Conservation (phyloP, 92 coral and sea anemone species). For the Desmophyllum pertusum region DNA sequence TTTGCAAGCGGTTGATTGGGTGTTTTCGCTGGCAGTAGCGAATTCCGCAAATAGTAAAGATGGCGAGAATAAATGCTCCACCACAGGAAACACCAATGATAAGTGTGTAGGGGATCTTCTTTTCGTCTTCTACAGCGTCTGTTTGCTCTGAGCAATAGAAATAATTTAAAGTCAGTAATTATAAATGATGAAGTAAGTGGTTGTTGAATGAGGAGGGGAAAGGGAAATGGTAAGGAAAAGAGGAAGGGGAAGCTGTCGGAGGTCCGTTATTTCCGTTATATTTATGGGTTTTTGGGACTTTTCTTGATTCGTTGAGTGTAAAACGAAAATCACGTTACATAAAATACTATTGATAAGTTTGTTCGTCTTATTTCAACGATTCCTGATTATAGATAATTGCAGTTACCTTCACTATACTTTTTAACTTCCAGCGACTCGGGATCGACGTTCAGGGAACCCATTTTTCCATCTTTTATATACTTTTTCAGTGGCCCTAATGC, state of each 20-base stretch:
- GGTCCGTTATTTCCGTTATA: too few relatives aligned
- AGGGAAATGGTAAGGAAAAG: too few relatives aligned
- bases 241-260: too few relatives aligned
- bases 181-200: neutral
- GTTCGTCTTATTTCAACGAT: neutral
- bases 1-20: neutral
- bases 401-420: neutral
- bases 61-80: neutral
- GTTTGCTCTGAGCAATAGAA: neutral
- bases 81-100: constrained; percentile 22
- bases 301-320: too few relatives aligned
- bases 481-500: constrained; percentile 10
- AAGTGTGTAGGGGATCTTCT: neutral
- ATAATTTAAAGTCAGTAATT: too few relatives aligned
- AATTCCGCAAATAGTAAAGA: neutral
- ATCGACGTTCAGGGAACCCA: constrained; percentile 45
- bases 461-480: constrained; percentile 32
- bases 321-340: too few relatives aligned
- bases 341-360: too few relatives aligned
- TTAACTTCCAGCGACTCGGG: constrained; percentile 11
- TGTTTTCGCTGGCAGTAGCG: neutral
- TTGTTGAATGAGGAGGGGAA: too few relatives aligned
- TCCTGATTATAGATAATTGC: too few relatives aligned
- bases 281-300: too few relatives aligned
- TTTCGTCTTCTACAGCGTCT: neutral